Evolutionary conservation across 2,797 vertebrate species (phyloP).

Genomic region (Gobio occitaniae): DNA sequence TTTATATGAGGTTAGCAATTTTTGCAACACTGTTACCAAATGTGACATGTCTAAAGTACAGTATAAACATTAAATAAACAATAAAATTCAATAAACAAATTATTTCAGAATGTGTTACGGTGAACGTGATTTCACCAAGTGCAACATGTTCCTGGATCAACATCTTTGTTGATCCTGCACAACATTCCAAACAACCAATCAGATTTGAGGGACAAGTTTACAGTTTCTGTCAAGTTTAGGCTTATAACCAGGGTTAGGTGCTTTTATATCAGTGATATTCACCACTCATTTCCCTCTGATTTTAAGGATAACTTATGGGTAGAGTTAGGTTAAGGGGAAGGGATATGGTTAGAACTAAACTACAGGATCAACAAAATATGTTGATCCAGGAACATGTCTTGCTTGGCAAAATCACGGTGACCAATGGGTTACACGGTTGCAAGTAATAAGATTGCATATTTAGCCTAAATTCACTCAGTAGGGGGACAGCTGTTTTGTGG

Average conservation of each 20-base stretch:
- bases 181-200: neutral
- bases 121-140: neutral
- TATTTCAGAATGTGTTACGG: neutral
- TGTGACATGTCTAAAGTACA: conserved; percentile 4
- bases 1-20: conserved; percentile 15
- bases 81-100: neutral
- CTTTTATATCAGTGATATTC: neutral
- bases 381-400: neutral
- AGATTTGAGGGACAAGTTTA: neutral
- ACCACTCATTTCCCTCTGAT: neutral
- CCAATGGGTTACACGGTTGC: neutral
- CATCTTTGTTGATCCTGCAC: no score
- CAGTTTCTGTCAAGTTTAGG: neutral
- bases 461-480: neutral
- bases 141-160: neutral
- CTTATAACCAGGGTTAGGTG: neutral
- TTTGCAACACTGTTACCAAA: conserved; percentile 23
- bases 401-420: no score
- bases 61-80: neutral
- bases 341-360: neutral
- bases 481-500: neutral
- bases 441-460: neutral
- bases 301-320: neutral
- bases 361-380: neutral
- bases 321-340: no score